Evolutionary conservation across 2,797 vertebrate species (phyloP).

Genomic region (Schizopygopsis pylzovi): DNA sequence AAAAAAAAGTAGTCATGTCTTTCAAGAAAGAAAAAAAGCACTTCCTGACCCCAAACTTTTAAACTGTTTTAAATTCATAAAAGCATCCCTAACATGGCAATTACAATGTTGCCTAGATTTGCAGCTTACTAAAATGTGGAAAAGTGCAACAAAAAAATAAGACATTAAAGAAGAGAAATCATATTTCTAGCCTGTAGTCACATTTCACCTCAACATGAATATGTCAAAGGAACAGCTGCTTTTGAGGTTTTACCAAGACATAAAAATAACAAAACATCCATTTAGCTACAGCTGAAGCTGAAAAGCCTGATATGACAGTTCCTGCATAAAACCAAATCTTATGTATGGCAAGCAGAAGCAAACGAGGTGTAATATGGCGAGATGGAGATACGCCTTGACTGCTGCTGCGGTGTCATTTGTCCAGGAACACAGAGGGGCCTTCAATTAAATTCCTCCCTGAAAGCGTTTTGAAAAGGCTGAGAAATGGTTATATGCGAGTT

Average conservation of each 20-base stretch:
- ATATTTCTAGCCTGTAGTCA: not conserved
- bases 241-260: constrained; percentile 8
- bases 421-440: constrained; percentile 24
- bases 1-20: not conserved
- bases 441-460: constrained; percentile 28
- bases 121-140: not conserved
- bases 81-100: not conserved
- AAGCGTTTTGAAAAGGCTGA: constrained; percentile 47
- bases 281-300: not conserved
- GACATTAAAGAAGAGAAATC: not conserved
- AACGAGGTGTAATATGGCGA: constrained; percentile 1
- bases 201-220: not conserved
- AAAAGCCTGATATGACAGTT: not conserved
- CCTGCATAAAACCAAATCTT: not conserved
- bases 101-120: not conserved
- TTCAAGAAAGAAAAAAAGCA: not conserved
- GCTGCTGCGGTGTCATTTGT: constrained; percentile 15
- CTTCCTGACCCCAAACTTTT: not conserved
- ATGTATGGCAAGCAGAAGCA: constrained; percentile 5
- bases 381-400: not conserved
- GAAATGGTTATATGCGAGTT: constrained; percentile 50
- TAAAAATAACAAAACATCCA: not conserved
- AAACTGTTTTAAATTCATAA: not conserved
- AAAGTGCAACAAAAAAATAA: not conserved
- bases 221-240: not conserved